phyloP scores from a whole-genome alignment of 2,797 vertebrate species.

The Sebastes nivosus region DNA sequence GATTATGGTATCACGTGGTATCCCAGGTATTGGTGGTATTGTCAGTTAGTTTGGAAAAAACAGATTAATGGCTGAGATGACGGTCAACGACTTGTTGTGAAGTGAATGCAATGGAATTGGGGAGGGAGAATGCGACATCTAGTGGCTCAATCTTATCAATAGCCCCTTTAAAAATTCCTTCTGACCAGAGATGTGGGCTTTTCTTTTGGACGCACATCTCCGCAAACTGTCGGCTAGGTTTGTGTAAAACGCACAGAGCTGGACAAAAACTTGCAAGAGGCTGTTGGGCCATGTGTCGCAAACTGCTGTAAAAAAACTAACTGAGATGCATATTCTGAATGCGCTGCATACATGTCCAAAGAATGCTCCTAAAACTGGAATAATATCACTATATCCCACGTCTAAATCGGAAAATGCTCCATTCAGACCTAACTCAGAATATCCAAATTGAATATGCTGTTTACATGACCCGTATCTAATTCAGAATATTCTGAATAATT shows the following conservation, averaged over 20 bases:
- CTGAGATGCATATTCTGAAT: neutral
- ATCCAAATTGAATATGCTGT: neutral
- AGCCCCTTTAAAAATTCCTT: neutral
- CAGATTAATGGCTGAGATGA: too few relatives aligned
- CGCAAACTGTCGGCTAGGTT: neutral
- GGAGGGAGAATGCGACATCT: too few relatives aligned
- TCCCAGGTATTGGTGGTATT: too few relatives aligned
- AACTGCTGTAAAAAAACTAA: neutral
- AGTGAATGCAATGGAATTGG: too few relatives aligned
- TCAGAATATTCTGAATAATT: neutral
- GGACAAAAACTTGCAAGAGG: neutral
- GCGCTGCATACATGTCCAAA: neutral
- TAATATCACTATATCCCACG: too few relatives aligned
- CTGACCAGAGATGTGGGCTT: neutral
- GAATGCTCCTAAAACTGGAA: neutral
- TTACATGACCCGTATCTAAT: neutral
- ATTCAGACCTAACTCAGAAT: neutral
- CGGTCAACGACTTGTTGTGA: too few relatives aligned
- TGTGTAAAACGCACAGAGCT: neutral
- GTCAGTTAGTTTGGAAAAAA: too few relatives aligned
- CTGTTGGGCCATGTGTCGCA: neutral
- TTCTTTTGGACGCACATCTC: neutral
- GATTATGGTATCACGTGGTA: too few relatives aligned
- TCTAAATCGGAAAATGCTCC: neutral
- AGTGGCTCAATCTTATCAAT: too few relatives aligned